Evolutionary conservation across 2,113 vertebrate genomes (phyloP), one percentile per base, ranked within the genome.

Genomic region (Lophura nycthemera): DNA sequence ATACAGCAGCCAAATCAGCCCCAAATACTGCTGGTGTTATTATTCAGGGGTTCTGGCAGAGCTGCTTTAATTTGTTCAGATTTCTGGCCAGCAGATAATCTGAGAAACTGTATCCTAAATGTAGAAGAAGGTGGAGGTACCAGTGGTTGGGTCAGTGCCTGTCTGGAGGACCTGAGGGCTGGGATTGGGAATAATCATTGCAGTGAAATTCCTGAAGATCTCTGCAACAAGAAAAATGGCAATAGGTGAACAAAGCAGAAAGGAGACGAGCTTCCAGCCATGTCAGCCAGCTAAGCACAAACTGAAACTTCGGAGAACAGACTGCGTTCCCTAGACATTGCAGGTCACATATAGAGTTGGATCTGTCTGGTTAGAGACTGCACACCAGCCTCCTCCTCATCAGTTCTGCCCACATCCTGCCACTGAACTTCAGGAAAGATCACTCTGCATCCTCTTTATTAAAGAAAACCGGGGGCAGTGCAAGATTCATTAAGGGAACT

Each of bases 1-100:
- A 95, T 95, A 94, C 72, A 92, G 95, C 91, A 89, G 91, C 88
- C 85, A 88, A 95, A 93, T 92, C 95, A 93, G 67, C 95, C 89
- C 85, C 83, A 92, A 93, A 83, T 91, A 64, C 85, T 89, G 67
- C 76, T 83, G 72, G 87, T 91, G 72, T 91, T 86, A 83, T 34
- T 80, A 27, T 73, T 91, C 79, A 74, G 69, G 47, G 67, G 2
- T 48, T 94, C 61, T 89, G 70, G 89, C 87, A 88, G 85, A 81
- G 47, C 70, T 65, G 65, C 73, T 93, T 80, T 75, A 60, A 91
- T 91, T 78, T 83, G 52, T 81, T 83, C 43, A 6, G 47, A 52
- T 95, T 91, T 88, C 85, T 65, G 86, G 48, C 56, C 83, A 85
- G 60, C 36, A 34, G 27, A 20, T 81, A 40, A 72, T 89, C 89